Base-by-base conservation (phyloP, 2,888 invertebrate genomes). In the Linnaemya tessellans region DNA sequence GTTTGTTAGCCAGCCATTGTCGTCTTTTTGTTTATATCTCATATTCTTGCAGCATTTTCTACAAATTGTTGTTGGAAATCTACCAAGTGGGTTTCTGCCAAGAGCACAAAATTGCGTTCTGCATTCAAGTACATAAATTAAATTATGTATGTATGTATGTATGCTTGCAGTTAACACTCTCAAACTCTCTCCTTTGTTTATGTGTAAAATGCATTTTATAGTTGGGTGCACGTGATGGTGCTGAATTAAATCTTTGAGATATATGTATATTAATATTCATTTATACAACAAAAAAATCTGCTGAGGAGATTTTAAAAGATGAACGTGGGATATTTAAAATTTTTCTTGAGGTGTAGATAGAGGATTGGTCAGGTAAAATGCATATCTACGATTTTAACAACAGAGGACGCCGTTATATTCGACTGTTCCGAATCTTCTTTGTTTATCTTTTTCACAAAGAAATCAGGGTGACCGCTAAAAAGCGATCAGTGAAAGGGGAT, bases 41-140 rank as follows among this genome's bases (percentile, higher is more conserved):
- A 49, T 73, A 60, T 60, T 20, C 46, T 74, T 73, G 3, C 62
- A 30, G 51, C 41, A 41, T 68, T 35, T 73, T 67, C 1, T 60
- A 1, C 7, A 35, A 51, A 35, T 49, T 71, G 35, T 65, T 75
- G 38, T 75, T 81, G 81, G 62, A 81, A 35, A 11, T 18, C 11
- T 68, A 70, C 75, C 75, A 81, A 81, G 49, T 5, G 73, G 56
- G 22, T 60, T 58, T 80, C 49, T 74, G 74, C 80, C 80, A 75
- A 68, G 54, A 75, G 74, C 25, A 62, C 13, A 67, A 67, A 49
- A 46, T 46, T 18, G 43, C 35, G 46, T 67, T 75, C 25, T 18
- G 7, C 18, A 41, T 35, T 41, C 4, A 75, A 74, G 74, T 62
- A 25, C 38, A 38, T 38, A 46, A 62, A 62, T 51, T 56, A 25